Evolutionary conservation across 2,113 vertebrate genomes (phyloP).

Genomic region (Xyliphius kryptos): DNA sequence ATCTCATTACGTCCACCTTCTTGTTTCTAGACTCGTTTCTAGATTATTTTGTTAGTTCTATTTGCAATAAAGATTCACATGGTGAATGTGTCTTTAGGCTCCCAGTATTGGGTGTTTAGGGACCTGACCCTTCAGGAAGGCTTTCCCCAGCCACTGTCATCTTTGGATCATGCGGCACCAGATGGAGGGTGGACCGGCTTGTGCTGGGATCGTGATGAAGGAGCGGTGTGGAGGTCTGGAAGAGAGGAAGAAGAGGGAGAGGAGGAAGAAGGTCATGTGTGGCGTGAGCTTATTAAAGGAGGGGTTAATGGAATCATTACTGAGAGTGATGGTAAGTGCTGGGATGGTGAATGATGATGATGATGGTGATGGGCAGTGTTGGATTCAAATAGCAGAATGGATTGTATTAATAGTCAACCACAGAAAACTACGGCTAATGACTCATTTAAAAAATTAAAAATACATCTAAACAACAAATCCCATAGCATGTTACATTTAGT

Average conservation of each 20-base stretch:
- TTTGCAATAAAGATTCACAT: too few relatives aligned
- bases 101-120: constrained; percentile 61
- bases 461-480: too few relatives aligned
- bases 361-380: too few relatives aligned
- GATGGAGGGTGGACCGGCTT: constrained; percentile 39
- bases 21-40: too few relatives aligned
- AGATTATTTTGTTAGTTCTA: too few relatives aligned
- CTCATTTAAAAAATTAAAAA: too few relatives aligned
- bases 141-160: constrained; percentile 54
- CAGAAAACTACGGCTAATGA: too few relatives aligned
- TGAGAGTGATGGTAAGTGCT: constrained; percentile 47
- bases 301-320: constrained; percentile 60
- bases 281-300: constrained; percentile 52
- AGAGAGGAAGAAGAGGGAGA: constrained; percentile 5
- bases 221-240: constrained; percentile 50
- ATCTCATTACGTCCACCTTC: too few relatives aligned
- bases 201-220: constrained; percentile 54
- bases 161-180: constrained; percentile 31
- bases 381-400: too few relatives aligned
- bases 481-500: neutral
- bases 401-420: too few relatives aligned
- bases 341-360: neutral
- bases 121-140: constrained; percentile 60
- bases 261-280: constrained; percentile 39
- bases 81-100: constrained; percentile 45